Evolutionary conservation across 2,113 vertebrate species (phyloP).

Genomic region (Perca fluviatilis): DNA sequence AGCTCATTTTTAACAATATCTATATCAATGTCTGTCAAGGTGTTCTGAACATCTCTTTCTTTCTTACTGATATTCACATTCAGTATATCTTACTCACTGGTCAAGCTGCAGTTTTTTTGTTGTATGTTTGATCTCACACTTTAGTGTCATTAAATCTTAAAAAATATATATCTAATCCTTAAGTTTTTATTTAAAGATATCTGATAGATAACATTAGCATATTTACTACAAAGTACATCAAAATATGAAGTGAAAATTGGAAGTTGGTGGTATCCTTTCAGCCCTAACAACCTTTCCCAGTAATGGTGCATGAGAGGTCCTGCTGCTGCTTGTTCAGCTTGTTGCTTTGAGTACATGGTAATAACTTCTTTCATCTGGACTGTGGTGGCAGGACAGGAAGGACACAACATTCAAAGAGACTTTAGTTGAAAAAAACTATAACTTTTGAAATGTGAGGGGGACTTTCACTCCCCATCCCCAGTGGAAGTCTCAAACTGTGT

Average conservation of each 20-base stretch:
- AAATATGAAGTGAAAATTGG: neutral
- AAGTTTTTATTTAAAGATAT: neutral
- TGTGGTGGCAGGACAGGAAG: too few species aligned
- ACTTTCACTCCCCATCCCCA: too few species aligned
- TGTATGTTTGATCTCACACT: neutral
- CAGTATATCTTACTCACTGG: neutral
- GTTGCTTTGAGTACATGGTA: too few species aligned
- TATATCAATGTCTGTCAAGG: neutral
- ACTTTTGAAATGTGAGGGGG: too few species aligned
- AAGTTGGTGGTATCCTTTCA: too few species aligned
- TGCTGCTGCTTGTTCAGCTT: too few species aligned
- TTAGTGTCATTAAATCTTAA: neutral
- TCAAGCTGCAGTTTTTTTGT: neutral
- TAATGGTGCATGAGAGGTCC: neutral
- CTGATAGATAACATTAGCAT: neutral
- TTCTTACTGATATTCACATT: neutral
- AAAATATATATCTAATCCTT: neutral
- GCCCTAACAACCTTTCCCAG: neutral
- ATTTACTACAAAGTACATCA: neutral
- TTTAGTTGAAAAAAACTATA: too few species aligned
- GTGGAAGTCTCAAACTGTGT: too few species aligned
- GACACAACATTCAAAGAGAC: too few species aligned
- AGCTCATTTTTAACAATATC: neutral
- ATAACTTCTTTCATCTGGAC: too few species aligned
- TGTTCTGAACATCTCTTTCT: conserved; percentile 1